Evolutionary conservation across 2,113 vertebrate species (phyloP).

Genomic region (Gallinago undulata): DNA sequence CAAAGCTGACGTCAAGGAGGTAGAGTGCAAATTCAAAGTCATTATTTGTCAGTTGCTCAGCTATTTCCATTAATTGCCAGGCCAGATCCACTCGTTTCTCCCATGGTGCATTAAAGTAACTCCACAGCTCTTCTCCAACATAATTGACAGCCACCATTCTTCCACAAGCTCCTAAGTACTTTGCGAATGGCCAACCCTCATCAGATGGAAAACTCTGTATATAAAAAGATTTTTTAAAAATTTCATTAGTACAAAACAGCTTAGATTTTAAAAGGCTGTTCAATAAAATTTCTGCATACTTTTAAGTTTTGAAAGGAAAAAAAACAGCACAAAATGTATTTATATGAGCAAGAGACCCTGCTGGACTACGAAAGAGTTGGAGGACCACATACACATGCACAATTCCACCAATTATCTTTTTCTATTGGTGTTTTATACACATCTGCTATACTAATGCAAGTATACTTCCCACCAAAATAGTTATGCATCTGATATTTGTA

Average conservation of each 20-base stretch:
- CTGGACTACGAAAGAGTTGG: background rate
- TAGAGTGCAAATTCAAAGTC: constrained; percentile 99
- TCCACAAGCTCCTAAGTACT: constrained; percentile 96
- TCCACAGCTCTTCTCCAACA: constrained; percentile 97
- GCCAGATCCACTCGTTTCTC: constrained; percentile 95
- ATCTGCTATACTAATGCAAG: background rate
- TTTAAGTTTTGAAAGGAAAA: background rate
- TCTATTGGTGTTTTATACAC: background rate
- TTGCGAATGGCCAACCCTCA: constrained; percentile 97
- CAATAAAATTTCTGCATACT: background rate
- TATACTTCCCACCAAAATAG: background rate
- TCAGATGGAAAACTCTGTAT: constrained; percentile 95
- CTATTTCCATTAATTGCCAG: constrained; percentile 97
- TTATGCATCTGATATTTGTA: background rate
- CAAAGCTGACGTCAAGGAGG: constrained; percentile 98
- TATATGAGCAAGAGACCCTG: background rate
- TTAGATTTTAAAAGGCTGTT: background rate
- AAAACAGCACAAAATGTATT: background rate
- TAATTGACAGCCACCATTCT: constrained; percentile 98
- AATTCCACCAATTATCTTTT: background rate
- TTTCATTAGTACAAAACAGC: background rate
- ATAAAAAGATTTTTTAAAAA: background rate
- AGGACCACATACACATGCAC: background rate
- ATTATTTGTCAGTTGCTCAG: constrained; percentile 98
- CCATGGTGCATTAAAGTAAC: constrained; percentile 95